A percentile compares a stretch with the other conserved stretches of the same genome.
phyloP scores from a whole-genome alignment of 2,888 invertebrate genomes.

The Mimachlamys varia region DNA sequence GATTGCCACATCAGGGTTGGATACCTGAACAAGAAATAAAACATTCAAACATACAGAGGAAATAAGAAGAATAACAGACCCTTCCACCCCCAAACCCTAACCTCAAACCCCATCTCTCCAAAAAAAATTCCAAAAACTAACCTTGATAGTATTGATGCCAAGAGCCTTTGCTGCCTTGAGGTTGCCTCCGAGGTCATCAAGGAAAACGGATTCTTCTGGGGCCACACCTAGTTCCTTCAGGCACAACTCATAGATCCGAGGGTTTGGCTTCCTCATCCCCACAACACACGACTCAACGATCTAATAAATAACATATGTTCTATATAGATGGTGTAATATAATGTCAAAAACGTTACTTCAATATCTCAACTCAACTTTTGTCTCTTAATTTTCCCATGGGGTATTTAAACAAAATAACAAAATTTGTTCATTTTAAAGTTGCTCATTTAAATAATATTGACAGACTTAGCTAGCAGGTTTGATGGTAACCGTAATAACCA shows the following conservation, averaged over 20 bases:
- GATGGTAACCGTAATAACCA: no score
- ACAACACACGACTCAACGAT: slow-evolving; percentile 81
- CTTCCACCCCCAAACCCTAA: no score
- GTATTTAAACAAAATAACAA: no score
- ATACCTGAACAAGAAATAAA: slow-evolving; percentile 59
- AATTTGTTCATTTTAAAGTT: no score
- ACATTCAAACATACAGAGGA: neutral
- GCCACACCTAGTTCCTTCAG: slow-evolving; percentile 70
- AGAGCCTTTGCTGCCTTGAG: slow-evolving; percentile 79
- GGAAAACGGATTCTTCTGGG: slow-evolving; percentile 78
- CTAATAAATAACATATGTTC: slow-evolving; percentile 42
- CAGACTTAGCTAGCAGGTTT: no score
- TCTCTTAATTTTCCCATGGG: no score
- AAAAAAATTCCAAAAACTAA: slow-evolving; percentile 41
- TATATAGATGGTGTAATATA: no score
- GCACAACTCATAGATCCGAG: slow-evolving; percentile 77
- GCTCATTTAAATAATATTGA: no score
- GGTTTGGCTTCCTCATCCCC: slow-evolving; percentile 81
- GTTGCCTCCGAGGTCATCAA: slow-evolving; percentile 82
- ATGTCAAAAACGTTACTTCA: no score
- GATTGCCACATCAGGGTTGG: slow-evolving; percentile 69
- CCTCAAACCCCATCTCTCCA: no score
- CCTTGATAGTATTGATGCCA: slow-evolving; percentile 81
- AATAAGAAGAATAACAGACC: no score
- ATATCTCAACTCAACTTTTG: no score